A percentile compares a stretch with the other conserved stretches of the same genome.
phyloP scores from a whole-genome alignment of 2,888 invertebrate genomes.

The Chironomus tentans region DNA sequence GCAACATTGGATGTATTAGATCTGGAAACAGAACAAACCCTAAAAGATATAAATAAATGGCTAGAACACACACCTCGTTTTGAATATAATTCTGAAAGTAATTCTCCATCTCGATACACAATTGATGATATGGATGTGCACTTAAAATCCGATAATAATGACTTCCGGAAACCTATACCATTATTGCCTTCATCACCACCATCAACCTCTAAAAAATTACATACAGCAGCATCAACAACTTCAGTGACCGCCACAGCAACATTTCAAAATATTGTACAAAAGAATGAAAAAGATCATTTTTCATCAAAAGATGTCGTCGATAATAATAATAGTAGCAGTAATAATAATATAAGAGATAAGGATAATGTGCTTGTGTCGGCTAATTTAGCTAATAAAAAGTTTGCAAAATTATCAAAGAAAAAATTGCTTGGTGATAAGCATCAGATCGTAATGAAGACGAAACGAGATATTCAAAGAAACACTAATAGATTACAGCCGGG shows the following conservation, averaged over 20 bases:
- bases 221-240: neutral
- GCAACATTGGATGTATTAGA: conserved; percentile 27
- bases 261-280: conserved; percentile 13
- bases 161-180: conserved; percentile 41
- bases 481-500: conserved; percentile 78
- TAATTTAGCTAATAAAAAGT: conserved; percentile 23
- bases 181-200: conserved; percentile 17
- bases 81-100: conserved; percentile 67
- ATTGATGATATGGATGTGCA: conserved; percentile 52
- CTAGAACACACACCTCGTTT: conserved; percentile 73
- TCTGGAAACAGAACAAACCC: conserved; percentile 53
- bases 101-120: conserved; percentile 61
- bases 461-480: conserved; percentile 59
- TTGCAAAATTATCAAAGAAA: conserved; percentile 29
- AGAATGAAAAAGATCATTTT: conserved; percentile 5
- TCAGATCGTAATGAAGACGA: conserved; percentile 43
- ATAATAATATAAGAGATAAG: too few relatives aligned
- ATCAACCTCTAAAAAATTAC: neutral
- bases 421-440: conserved; percentile 39
- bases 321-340: neutral
- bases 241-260: neutral
- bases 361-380: too few relatives aligned
- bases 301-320: neutral
- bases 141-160: conserved; percentile 41
- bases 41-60: conserved; percentile 84